Evolutionary conservation across 1,140 invertebrate genomes (phyloP).

Genomic region (Drosophila murphyi): DNA sequence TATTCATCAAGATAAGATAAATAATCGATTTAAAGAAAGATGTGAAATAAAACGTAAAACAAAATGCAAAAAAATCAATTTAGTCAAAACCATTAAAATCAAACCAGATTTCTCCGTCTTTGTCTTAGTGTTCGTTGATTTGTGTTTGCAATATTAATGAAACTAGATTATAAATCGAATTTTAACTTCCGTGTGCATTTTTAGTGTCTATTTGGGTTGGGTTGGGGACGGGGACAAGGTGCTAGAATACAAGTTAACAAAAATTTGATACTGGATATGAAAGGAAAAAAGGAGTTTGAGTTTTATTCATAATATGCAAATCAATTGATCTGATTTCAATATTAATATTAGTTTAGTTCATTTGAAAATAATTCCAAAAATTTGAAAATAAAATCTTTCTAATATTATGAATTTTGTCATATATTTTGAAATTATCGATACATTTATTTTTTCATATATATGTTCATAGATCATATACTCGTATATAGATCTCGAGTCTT

Average conservation of each 20-base stretch:
- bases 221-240: background rate
- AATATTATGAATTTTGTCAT: no score
- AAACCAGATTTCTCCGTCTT: constrained; percentile 41
- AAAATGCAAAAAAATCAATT: constrained; percentile 15
- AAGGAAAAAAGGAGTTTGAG: no score
- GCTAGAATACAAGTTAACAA: background rate
- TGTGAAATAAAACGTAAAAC: background rate
- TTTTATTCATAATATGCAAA: no score
- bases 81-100: constrained; percentile 19
- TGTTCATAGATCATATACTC: no score
- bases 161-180: constrained; percentile 55
- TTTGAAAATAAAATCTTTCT: no score
- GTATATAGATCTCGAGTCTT: no score
- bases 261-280: background rate
- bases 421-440: no score
- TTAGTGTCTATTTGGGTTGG: background rate
- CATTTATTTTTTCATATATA: no score
- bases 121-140: background rate
- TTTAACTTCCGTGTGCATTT: constrained; percentile 43
- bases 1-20: background rate
- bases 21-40: constrained; percentile 9
- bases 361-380: no score
- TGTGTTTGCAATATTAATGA: background rate
- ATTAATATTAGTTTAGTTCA: no score
- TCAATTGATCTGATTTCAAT: no score